These are phyloP conservation scores for Pristiophorus japonicus DNA, from an alignment of 2,113 vertebrate species.

Conservation along the genomic window DNA sequence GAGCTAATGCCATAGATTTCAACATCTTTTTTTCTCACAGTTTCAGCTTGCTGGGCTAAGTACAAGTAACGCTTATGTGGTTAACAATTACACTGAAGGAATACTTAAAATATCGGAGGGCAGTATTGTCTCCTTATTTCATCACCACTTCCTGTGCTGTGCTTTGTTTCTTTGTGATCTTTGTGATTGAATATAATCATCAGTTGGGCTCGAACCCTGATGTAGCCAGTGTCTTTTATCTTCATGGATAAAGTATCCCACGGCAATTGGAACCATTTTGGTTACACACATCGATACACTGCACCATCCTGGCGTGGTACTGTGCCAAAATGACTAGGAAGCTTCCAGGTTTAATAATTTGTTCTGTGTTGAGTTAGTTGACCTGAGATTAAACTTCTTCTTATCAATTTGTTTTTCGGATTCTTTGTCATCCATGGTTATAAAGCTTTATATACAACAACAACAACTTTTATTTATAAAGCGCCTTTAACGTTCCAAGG, in stretches of 20 bases:
- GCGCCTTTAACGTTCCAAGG: too few species aligned
- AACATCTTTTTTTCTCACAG: background rate
- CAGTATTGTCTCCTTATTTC: background rate
- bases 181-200: background rate
- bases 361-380: background rate
- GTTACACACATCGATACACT: background rate
- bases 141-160: background rate
- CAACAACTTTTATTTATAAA: too few species aligned
- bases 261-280: background rate
- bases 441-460: background rate
- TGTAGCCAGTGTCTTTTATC: background rate
- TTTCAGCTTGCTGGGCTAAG: background rate
- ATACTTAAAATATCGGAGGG: background rate
- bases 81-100: background rate
- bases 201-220: background rate
- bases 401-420: background rate
- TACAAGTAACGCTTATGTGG: background rate
- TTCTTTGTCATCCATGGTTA: background rate
- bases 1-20: background rate
- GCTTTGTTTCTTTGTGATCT: background rate
- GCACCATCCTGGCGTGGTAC: background rate
- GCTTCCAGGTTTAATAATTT: background rate
- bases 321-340: background rate
- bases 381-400: background rate
- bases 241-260: background rate